phyloP scores from a whole-genome alignment of 2,888 invertebrate genomes.

The Drosophila pseudotakahashii region DNA sequence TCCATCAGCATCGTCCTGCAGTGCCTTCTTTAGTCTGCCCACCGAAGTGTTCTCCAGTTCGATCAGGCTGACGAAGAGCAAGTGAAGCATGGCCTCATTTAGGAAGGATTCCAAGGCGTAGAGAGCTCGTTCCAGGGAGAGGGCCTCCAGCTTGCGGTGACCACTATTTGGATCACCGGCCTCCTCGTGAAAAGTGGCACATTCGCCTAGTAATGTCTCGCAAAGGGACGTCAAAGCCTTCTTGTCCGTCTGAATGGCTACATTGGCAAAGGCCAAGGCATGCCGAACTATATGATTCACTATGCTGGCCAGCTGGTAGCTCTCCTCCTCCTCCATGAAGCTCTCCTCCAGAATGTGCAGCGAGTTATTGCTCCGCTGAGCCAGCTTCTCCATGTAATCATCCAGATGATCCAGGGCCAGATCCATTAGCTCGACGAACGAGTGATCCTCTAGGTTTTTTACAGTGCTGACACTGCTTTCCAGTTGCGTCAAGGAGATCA shows the following conservation, averaged over 20 bases:
- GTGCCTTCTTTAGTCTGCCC: constrained; percentile 60
- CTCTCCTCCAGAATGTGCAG: constrained; percentile 3
- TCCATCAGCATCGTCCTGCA: constrained; percentile 30
- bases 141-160: constrained; percentile 79
- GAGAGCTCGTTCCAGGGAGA: constrained; percentile 78
- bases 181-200: constrained; percentile 76
- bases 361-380: constrained; percentile 2
- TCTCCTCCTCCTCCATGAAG: constrained; percentile 27
- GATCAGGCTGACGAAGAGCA: constrained; percentile 74
- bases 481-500: constrained; percentile 45
- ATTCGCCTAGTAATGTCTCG: constrained; percentile 78
- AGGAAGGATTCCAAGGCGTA: constrained; percentile 80
- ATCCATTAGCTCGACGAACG: constrained; percentile 81
- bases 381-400: constrained; percentile 64
- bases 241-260: constrained; percentile 78
- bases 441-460: constrained; percentile 61
- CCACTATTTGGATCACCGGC: constrained; percentile 63
- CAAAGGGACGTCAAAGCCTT: constrained; percentile 79
- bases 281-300: constrained; percentile 78
- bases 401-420: constrained; percentile 70
- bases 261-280: constrained; percentile 82
- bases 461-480: constrained; percentile 10
- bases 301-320: constrained; percentile 67
- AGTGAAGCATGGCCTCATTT: constrained; percentile 80
- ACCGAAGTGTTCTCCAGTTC: constrained; percentile 75